Base-by-base conservation (phyloP, 2,113 vertebrate genomes). In the Pterophyllum scalare region DNA sequence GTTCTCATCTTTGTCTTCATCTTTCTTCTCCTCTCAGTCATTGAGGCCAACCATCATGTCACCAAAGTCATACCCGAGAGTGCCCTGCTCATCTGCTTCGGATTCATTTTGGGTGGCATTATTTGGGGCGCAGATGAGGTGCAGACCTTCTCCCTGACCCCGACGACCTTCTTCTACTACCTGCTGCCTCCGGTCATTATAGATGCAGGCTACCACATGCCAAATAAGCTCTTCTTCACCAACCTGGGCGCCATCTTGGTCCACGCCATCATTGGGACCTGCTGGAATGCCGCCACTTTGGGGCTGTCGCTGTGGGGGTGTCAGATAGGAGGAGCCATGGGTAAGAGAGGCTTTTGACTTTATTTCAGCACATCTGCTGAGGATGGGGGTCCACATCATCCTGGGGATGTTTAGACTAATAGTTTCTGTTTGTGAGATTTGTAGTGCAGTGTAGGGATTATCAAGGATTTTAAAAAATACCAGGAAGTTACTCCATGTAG, bases 191-290 rank as follows among this genome's bases (percentile, higher is more conserved):
- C 97, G 79, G 96, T 99, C 82, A 97, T 99, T 91, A 94, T 99
- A 91, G 98, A 99, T 4, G 94, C 98, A 0, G 97, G 98, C 75
- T 99, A 99, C 94, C 96, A 97, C 84, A 99, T 99, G 98, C 98
- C 98, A 61, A 99, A 99, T 87, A 96, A 97, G 81, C 94, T 99
- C 35, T 99, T 99, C 93, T 99, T 99, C 58, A 95, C 96, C 89
- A 99, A 99, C 93, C 84, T 99, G 92, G 98, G 98, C 0, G 96
- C 95, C 85, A 99, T 99, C 88, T 93, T 99, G 80, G 79, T 97
- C 28, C 97, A 98, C 4, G 98, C 98, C 0, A 94, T 99, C 58
- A 94, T 99, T 0, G 98, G 98, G 74, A 99, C 98, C 2, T 87
- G 97, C 64, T 99, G 98, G 98, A 99, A 99, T 3, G 98, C 98